These are phyloP conservation scores for Synergus japonicus DNA, from an alignment of 2,888 invertebrate genomes.

Conservation along the genomic window DNA sequence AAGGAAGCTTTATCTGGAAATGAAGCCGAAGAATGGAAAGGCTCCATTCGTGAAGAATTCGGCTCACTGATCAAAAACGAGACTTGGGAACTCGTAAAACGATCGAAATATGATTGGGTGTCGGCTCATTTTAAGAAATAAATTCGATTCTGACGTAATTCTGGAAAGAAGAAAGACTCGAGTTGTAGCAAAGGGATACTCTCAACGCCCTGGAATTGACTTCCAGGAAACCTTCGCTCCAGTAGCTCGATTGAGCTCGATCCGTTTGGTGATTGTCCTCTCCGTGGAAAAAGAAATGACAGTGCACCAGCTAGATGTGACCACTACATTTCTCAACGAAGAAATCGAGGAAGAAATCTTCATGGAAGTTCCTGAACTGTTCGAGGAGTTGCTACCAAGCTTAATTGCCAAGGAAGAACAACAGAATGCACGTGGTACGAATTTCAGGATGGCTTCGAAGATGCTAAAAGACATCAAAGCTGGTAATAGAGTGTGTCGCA, in stretches of 20 bases:
- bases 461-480: too few relatives aligned
- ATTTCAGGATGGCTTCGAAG: background rate
- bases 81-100: constrained; percentile 57
- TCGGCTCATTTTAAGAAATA: constrained; percentile 44
- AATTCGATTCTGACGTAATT: constrained; percentile 40
- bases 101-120: background rate
- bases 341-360: constrained; percentile 46
- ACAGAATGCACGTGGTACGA: background rate
- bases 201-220: constrained; percentile 42
- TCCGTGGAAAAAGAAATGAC: constrained; percentile 50
- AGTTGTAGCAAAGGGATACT: constrained; percentile 44
- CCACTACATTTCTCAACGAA: constrained; percentile 59
- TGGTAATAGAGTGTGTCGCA: constrained; percentile 36
- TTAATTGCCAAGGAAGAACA: constrained; percentile 18
- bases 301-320: constrained; percentile 56
- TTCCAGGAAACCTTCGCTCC: constrained; percentile 30
- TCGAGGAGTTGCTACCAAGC: background rate
- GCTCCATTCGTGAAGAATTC: constrained; percentile 41
- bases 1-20: background rate
- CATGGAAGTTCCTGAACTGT: constrained; percentile 8
- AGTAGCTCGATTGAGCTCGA: constrained; percentile 1
- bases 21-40: too few relatives aligned
- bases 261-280: constrained; percentile 46
- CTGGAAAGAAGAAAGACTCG: constrained; percentile 45
- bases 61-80: constrained; percentile 55